Evolutionary conservation across 2,113 vertebrate species (phyloP).

Genomic region (Elgaria multicarinata): DNA sequence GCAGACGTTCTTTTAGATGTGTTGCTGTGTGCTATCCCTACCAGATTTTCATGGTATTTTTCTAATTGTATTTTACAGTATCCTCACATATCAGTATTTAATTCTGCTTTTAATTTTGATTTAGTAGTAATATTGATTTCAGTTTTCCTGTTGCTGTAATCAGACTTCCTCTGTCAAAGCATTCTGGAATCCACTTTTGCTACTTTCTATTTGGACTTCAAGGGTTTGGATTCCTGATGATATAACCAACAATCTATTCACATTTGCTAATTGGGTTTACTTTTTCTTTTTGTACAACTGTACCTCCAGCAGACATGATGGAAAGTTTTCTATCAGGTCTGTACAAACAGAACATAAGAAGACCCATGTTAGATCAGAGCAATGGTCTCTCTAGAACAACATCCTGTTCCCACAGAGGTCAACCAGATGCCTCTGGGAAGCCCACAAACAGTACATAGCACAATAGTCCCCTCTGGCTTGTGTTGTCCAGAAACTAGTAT

Average conservation of each 20-base stretch:
- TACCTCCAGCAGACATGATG: slow-evolving; percentile 69
- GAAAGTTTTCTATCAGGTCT: slow-evolving; percentile 72
- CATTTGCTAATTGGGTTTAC: slow-evolving; percentile 69
- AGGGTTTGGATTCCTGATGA: slow-evolving; percentile 81
- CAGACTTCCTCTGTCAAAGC: too few species aligned
- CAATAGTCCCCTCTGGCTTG: too few species aligned
- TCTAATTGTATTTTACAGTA: too few species aligned
- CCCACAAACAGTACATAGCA: too few species aligned
- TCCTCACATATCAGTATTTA: not conserved
- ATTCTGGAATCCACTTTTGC: not conserved
- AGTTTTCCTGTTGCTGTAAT: not conserved
- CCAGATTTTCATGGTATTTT: too few species aligned
- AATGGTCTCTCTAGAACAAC: too few species aligned
- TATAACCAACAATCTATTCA: slow-evolving; percentile 64
- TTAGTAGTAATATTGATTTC: not conserved
- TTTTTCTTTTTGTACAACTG: slow-evolving; percentile 77
- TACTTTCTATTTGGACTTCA: slow-evolving; percentile 54
- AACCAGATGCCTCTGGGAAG: too few species aligned
- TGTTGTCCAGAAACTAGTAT: too few species aligned
- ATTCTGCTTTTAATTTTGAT: not conserved
- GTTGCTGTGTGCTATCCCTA: too few species aligned
- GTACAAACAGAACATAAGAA: slow-evolving; percentile 49
- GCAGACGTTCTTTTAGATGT: too few species aligned
- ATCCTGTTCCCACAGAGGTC: too few species aligned
- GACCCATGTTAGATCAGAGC: too few species aligned